phyloP scores from a whole-genome alignment of 2,888 invertebrate genomes.

The Corbicula japonica region DNA sequence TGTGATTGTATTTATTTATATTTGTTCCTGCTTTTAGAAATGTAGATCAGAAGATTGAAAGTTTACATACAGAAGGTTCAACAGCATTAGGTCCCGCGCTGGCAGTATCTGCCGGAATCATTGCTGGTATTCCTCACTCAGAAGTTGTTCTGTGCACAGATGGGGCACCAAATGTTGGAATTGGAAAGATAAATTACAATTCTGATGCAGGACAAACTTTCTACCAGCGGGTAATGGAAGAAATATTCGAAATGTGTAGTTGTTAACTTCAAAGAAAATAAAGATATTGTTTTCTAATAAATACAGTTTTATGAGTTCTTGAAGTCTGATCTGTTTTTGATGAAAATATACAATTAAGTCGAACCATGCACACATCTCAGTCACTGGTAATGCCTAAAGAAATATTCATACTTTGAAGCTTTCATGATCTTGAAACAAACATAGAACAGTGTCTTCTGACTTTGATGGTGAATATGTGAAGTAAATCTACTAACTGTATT shows the following conservation, averaged over 20 bases:
- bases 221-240: conserved; percentile 66
- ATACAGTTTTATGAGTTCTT: too few relatives aligned
- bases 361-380: too few relatives aligned
- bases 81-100: conserved; percentile 83
- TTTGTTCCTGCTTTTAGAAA: conserved; percentile 52
- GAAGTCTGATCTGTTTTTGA: too few relatives aligned
- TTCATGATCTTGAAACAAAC: too few relatives aligned
- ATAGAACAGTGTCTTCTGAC: too few relatives aligned
- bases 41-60: conserved; percentile 65
- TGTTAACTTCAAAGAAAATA: not conserved
- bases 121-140: conserved; percentile 72
- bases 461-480: too few relatives aligned
- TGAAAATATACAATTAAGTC: too few relatives aligned
- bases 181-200: conserved; percentile 66
- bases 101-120: conserved; percentile 77
- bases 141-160: conserved; percentile 84
- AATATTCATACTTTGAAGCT: too few relatives aligned
- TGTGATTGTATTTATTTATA: too few relatives aligned
- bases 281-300: too few relatives aligned
- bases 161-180: conserved; percentile 81
- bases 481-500: too few relatives aligned
- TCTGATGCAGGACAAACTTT: conserved; percentile 35
- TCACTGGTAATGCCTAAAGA: too few relatives aligned
- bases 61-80: conserved; percentile 66
- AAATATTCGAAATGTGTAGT: not conserved